A percentile compares a stretch with the other conserved stretches of the same genome.
These are phyloP conservation scores for Melolontha melolontha DNA, from an alignment of 2,888 invertebrate genomes.

Conservation along the genomic window DNA sequence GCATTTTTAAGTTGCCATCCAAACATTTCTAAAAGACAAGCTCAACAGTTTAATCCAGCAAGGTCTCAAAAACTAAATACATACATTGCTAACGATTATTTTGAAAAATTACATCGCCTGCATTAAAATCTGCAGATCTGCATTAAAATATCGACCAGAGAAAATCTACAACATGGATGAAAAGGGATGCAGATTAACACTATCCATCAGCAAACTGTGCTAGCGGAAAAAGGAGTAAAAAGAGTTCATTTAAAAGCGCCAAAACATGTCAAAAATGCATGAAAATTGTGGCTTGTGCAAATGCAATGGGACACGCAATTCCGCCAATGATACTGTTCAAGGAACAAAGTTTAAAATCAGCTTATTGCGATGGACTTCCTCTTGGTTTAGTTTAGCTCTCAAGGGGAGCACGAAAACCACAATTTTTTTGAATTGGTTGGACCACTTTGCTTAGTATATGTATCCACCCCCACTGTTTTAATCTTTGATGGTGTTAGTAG, in stretches of 20 bases:
- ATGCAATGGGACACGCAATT: too few relatives aligned
- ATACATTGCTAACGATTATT: too few relatives aligned
- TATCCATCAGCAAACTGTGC: too few relatives aligned
- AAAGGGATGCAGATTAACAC: slow-evolving; percentile 42
- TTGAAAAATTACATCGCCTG: too few relatives aligned
- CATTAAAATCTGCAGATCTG: too few relatives aligned
- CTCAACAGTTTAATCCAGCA: slow-evolving; percentile 23
- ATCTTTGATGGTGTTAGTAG: slow-evolving; percentile 11
- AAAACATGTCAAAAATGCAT: slow-evolving; percentile 19
- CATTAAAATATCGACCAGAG: slow-evolving; percentile 19
- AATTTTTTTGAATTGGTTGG: slow-evolving; percentile 46
- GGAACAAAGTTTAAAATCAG: slow-evolving; percentile 42
- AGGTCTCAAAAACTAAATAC: too few relatives aligned
- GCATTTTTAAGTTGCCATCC: slow-evolving; percentile 23
- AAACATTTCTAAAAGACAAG: slow-evolving; percentile 4
- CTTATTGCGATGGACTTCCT: slow-evolving; percentile 48
- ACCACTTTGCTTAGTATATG: slow-evolving; percentile 42
- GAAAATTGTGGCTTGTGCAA: too few relatives aligned
- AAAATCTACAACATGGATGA: too few relatives aligned
- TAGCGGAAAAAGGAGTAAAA: slow-evolving; percentile 50
- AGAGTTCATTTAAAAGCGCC: slow-evolving; percentile 31
- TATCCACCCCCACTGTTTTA: too few relatives aligned
- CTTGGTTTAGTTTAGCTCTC: slow-evolving; percentile 49
- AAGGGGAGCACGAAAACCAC: slow-evolving; percentile 50
- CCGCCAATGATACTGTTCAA: neutral